Evolutionary conservation across 1,140 invertebrate species (phyloP), one percentile per base, ranked within the genome.

Genomic region (Elymnias hypermnestra): DNA sequence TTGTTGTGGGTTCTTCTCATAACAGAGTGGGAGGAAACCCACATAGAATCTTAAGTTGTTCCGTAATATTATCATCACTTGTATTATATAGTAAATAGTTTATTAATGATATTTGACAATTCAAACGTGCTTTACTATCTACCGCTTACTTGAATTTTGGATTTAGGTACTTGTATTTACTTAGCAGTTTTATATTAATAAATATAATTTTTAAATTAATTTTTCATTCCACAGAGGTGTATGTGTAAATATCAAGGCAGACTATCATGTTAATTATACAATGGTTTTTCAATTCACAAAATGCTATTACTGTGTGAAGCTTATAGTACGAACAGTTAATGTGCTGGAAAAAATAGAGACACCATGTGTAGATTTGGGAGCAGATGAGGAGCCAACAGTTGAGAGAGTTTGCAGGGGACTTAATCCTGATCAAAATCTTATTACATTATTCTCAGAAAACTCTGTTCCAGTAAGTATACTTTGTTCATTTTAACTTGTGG

Each of bases 401-500:
- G 89, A 93, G 35, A 90, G 91, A 71, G 92, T 97, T 1, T 98
- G 95, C 65, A 82, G 78, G 50, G 89, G 88, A 28, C 82, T 97
- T 21, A 91, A 91, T 50, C 83, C 89, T 9, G 91, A 96, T 72
- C 94, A 96, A 64, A 92, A 95, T 62, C 78, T 95, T 0, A 91
- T 94, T 31, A 97, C 95, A 29, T 86, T 97, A 37, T 98, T 97
- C 72, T 94, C 94, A 22, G 94, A 96, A 67, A 97, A 96, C 87
- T 95, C 93, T 81, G 91, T 94, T 6, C 94, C 95, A 17, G 83
- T 87, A 74, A 83, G 83, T 78, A 48, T 41, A 9, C 21, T 12
- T 29, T 12, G 7, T 9, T 25, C 9, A 25, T 25, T 25, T n/a
- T n/a, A n/a, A 3, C 23, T 25, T 3, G 13, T 12, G 12, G 13